Evolutionary conservation across 2,888 invertebrate species (phyloP).

Genomic region (Timema cristinae): DNA sequence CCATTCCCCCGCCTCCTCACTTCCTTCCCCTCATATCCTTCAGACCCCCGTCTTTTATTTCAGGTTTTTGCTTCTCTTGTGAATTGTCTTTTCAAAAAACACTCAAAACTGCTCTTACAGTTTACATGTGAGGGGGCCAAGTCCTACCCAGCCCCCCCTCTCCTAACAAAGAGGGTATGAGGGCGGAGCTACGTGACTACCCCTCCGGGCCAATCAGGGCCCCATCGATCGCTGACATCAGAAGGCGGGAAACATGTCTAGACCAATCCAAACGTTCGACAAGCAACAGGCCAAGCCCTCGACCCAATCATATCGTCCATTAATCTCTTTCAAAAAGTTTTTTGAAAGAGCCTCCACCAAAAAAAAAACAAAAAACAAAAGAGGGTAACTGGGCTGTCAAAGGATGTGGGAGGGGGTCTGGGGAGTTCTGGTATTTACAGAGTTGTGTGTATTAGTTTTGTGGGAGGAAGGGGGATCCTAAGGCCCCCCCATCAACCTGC

Average conservation of each 20-base stretch:
- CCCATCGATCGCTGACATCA: constrained; percentile 19
- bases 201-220: constrained; percentile 24
- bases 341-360: constrained; percentile 2
- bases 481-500: neutral
- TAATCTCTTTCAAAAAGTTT: constrained; percentile 49
- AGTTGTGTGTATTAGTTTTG: constrained; percentile 12
- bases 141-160: too few relatives aligned
- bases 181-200: constrained; percentile 20
- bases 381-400: neutral
- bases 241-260: constrained; percentile 29
- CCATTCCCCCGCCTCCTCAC: neutral
- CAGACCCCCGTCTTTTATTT: constrained; percentile 17
- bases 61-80: constrained; percentile 20
- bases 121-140: too few relatives aligned
- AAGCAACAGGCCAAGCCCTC: constrained; percentile 28
- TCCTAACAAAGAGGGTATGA: neutral
- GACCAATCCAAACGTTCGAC: constrained; percentile 21
- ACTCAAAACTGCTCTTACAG: constrained; percentile 22
- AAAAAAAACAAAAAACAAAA: neutral
- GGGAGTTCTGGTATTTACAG: neutral
- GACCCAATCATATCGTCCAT: constrained; percentile 50
- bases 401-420: neutral
- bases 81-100: constrained; percentile 30
- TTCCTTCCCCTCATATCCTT: constrained; percentile 4
- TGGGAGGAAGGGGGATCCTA: constrained; percentile 1